Percentiles rank a stretch among this genome's conserved stretches.
These are phyloP conservation scores for Heterodera schachtii DNA, from an alignment of 1,140 invertebrate species.

Conservation along the genomic window DNA sequence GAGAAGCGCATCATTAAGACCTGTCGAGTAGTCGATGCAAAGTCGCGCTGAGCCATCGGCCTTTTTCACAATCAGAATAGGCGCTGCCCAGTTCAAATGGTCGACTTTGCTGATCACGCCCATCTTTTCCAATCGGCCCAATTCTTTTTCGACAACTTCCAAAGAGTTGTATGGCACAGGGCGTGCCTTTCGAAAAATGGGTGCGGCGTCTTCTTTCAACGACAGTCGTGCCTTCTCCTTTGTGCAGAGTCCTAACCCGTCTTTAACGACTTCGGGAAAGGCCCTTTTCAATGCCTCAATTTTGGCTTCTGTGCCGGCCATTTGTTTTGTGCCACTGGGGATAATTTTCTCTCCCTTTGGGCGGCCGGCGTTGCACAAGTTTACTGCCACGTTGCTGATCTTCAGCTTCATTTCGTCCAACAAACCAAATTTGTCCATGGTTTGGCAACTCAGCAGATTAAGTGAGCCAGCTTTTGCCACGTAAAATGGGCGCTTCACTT, in stretches of 20 bases:
- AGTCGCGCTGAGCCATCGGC: too few species aligned
- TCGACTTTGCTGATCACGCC: too few species aligned
- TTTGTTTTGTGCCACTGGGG: background rate
- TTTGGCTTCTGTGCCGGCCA: background rate
- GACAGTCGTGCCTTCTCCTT: slow-evolving; percentile 35
- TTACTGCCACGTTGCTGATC: background rate
- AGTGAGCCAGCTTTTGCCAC: background rate
- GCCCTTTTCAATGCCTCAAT: background rate
- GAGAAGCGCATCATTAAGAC: slow-evolving; percentile 63
- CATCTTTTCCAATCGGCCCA: too few species aligned
- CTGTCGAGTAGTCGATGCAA: slow-evolving; percentile 30
- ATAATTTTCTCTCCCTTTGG: background rate
- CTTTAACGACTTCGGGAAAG: slow-evolving; percentile 24
- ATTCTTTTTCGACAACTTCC: too few species aligned
- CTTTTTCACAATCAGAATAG: too few species aligned
- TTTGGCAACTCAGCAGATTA: background rate
- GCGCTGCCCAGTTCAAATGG: too few species aligned
- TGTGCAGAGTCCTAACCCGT: slow-evolving; percentile 21
- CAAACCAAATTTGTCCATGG: slow-evolving; percentile 10
- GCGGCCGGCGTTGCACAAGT: background rate
- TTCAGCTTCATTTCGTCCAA: background rate
- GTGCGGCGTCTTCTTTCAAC: slow-evolving; percentile 29
- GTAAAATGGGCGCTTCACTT: background rate
- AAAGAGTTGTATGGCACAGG: slow-evolving; percentile 7
- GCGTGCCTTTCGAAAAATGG: slow-evolving; percentile 44